phyloP scores from a whole-genome alignment of 2,888 invertebrate species.

The Pristionchus entomophagus region DNA sequence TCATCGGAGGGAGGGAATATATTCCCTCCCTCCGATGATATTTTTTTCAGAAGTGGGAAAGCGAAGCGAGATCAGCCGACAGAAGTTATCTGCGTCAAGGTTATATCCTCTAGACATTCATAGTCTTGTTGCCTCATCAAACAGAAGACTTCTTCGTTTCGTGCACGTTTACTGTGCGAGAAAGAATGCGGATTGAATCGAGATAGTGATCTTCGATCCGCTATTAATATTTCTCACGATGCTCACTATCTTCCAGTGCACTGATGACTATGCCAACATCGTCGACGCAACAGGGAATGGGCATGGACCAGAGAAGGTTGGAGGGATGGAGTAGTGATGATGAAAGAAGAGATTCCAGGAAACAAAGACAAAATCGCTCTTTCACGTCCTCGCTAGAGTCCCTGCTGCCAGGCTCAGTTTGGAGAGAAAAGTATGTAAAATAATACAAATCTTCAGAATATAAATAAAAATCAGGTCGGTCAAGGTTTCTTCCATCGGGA shows the following conservation, averaged over 20 bases:
- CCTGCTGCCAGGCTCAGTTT: constrained; percentile 34
- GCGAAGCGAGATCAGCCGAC: background rate
- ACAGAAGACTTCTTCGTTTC: too few species aligned
- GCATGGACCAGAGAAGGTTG: background rate
- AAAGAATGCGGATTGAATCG: background rate
- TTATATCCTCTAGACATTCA: too few species aligned
- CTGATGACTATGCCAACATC: constrained; percentile 18
- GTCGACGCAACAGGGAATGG: background rate
- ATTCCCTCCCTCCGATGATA: background rate
- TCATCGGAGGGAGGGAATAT: background rate
- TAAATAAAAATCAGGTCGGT: constrained; percentile 1
- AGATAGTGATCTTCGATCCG: too few species aligned
- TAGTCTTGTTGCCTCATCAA: too few species aligned
- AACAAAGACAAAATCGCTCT: background rate
- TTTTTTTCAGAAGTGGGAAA: constrained; percentile 22
- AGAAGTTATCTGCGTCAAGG: constrained; percentile 44
- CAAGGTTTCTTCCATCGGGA: constrained; percentile 26
- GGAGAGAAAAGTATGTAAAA: background rate
- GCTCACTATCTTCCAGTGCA: constrained; percentile 39
- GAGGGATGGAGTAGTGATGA: background rate
- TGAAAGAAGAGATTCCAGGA: background rate
- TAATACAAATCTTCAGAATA: too few species aligned
- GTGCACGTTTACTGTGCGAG: too few species aligned
- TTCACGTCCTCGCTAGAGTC: background rate
- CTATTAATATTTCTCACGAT: too few species aligned